Conservation (phyloP, 1,140 invertebrate genomes). For the Choristoneura fumiferana region DNA sequence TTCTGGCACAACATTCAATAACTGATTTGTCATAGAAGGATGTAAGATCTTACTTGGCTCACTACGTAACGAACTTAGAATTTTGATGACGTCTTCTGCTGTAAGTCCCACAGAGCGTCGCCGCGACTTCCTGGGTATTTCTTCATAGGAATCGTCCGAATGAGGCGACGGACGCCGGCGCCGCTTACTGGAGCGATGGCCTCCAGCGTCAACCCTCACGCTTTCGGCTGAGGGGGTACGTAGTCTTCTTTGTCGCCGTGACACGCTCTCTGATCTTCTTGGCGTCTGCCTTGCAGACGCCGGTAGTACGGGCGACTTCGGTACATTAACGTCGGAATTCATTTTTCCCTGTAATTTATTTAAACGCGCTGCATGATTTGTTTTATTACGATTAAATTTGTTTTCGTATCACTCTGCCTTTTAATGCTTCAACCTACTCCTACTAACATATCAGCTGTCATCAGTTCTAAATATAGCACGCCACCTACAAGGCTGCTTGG, state of each 20-base stretch:
- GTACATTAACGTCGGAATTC: not conserved
- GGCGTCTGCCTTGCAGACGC: not conserved
- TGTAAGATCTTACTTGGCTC: not conserved
- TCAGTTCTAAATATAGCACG: too few relatives aligned
- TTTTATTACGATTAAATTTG: not conserved
- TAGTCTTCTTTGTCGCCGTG: not conserved
- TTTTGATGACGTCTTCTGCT: not conserved
- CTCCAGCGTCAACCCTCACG: not conserved
- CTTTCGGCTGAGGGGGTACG: too few relatives aligned
- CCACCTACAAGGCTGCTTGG: too few relatives aligned
- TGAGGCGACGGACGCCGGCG: not conserved
- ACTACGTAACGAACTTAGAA: not conserved
- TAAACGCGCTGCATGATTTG: not conserved
- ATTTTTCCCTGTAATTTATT: not conserved
- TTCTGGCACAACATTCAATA: conserved; percentile 18
- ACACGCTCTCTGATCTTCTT: not conserved
- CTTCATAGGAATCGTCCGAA: not conserved
- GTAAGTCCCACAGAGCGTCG: not conserved
- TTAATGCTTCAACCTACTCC: not conserved
- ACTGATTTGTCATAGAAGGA: not conserved
- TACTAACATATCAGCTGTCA: too few relatives aligned
- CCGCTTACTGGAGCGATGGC: not conserved
- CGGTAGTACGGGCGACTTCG: not conserved
- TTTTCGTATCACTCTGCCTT: not conserved
- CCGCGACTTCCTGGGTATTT: not conserved